Evolutionary conservation across 2,888 invertebrate genomes (phyloP), one percentile per base, ranked within the genome.

Genomic region (Drosophila vallismaia): DNA sequence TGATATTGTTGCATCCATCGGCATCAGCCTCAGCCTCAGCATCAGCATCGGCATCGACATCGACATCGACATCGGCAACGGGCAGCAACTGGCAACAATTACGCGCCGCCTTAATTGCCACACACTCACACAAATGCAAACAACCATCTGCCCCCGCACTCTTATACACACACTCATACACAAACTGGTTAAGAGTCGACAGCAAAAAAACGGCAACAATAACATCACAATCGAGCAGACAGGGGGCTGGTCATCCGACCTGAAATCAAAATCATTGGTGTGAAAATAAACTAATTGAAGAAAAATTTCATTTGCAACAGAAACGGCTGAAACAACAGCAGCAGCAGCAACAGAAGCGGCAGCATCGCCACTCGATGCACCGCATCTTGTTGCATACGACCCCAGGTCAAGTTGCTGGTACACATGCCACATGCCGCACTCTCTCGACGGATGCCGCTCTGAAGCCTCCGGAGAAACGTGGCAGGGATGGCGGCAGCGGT

Each of bases 201-300:
- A 62, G 12, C 33, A 62, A 51, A 36, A 36, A 58, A 74, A 36
- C 63, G 63, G 31, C 64, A 67, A 28, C 53, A 67, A 67, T 53
- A 64, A 42, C 62, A 63, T 58, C 72, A 57, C 57, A 50, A 58
- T 60, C 24, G 62, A 26, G 33, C 62, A 49, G 33, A 68, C 48
- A 49, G 19, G 40, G 31, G n/a, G 40, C 29, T 31, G 24, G 5
- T n/a, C 36, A 38, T 51, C 28, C 50, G 73, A 71, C 48, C 58
- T 75, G 86, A 79, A 83, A 83, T 83, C 82, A 86, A 82, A 84
- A 82, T 77, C 84, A 86, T 84, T 82, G 79, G 85, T 77, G 87
- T 87, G 87, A 85, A 85, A 86, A 85, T 85, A 85, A 85, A 86
- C 84, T 85, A 86, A 85, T 86, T 85, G 87, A 86, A 85, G 85